Conservation (phyloP, 2,113 vertebrate species). For the Leptodactylus fuscus region DNA sequence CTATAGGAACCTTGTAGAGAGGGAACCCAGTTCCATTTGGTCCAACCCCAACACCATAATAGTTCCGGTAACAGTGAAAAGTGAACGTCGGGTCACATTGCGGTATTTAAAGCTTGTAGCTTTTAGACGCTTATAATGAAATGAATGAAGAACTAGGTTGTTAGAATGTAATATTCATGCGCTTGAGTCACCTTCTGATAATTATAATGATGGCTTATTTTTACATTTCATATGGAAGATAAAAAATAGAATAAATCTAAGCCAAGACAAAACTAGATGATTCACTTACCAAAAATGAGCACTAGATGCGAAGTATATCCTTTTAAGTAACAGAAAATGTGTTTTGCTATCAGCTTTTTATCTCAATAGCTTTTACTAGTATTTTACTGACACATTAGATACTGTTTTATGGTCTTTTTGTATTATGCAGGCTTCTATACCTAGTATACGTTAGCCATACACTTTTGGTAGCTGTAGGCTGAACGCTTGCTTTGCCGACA, state of each 20-base stretch:
- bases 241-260: background rate
- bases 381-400: too few species aligned
- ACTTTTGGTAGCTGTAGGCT: too few species aligned
- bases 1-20: background rate
- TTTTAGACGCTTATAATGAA: background rate
- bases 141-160: background rate
- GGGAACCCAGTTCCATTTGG: background rate
- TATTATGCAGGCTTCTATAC: background rate
- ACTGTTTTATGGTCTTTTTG: background rate
- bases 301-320: too few species aligned
- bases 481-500: too few species aligned
- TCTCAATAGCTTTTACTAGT: too few species aligned
- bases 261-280: background rate
- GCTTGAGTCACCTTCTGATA: background rate
- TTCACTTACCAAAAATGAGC: background rate
- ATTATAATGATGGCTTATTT: background rate
- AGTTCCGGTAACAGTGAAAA: too few species aligned
- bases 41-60: too few species aligned
- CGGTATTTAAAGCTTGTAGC: too few species aligned
- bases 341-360: too few species aligned
- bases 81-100: too few species aligned
- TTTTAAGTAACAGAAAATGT: too few species aligned
- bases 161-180: background rate
- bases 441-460: too few species aligned
- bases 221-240: background rate